Conservation (phyloP, 2,113 vertebrate genomes). For the Pomatorhinus ruficollis region DNA sequence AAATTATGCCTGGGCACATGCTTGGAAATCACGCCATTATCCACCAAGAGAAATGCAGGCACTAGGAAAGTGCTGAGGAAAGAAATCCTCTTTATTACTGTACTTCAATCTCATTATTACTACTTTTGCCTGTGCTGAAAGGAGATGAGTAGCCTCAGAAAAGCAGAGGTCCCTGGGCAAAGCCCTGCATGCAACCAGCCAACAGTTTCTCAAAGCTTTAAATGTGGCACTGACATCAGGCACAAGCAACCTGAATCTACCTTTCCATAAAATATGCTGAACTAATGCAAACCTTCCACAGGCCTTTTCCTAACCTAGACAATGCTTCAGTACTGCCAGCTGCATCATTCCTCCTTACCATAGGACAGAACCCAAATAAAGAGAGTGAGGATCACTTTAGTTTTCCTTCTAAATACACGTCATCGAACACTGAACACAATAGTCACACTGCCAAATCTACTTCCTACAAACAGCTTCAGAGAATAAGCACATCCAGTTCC, state of each 20-base stretch:
- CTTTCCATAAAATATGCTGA: neutral
- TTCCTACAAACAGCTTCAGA: neutral
- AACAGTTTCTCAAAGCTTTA: neutral
- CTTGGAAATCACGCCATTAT: neutral
- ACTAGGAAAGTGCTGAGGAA: neutral
- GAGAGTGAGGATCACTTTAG: accelerated
- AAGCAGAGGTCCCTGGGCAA: neutral
- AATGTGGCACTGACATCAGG: accelerated
- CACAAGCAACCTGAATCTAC: neutral
- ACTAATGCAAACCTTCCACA: neutral
- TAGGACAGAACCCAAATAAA: neutral
- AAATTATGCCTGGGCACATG: neutral
- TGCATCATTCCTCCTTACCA: neutral
- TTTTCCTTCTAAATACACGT: neutral
- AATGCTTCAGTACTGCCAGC: neutral
- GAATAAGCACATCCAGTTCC: conserved; percentile 7
- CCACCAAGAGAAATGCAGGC: neutral
- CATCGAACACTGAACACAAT: neutral
- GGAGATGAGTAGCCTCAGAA: neutral
- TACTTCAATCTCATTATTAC: neutral
- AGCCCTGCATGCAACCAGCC: neutral
- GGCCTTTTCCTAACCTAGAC: neutral
- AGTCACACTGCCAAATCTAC: neutral
- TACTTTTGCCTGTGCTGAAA: neutral
- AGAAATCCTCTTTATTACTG: neutral